phyloP scores from a whole-genome alignment of 2,888 invertebrate species.

The Eumerus sabulonum region DNA sequence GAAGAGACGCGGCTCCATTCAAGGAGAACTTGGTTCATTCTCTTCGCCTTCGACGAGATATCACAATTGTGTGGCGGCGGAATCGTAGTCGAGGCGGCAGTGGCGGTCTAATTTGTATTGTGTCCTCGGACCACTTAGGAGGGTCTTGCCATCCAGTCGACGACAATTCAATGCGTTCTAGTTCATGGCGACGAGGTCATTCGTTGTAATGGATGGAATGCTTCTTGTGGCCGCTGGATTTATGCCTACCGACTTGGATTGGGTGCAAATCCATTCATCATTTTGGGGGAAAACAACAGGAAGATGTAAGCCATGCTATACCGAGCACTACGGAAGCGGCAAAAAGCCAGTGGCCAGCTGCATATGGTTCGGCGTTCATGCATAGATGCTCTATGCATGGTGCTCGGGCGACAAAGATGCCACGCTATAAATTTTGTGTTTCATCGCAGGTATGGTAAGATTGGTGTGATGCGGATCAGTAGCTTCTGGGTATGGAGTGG shows the following conservation, averaged over 20 bases:
- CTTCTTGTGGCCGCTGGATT: constrained; percentile 41
- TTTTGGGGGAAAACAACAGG: constrained; percentile 37
- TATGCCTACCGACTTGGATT: constrained; percentile 42
- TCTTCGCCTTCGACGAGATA: constrained; percentile 30
- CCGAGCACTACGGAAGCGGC: constrained; percentile 28
- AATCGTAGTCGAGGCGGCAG: constrained; percentile 22
- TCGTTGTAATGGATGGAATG: constrained; percentile 21
- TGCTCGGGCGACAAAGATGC: constrained; percentile 48
- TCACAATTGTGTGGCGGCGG: constrained; percentile 39
- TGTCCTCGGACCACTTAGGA: constrained; percentile 61
- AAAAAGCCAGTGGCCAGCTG: constrained; percentile 37
- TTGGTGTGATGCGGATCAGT: constrained; percentile 2
- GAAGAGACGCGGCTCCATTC: constrained; percentile 57
- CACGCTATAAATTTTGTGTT: constrained; percentile 59
- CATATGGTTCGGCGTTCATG: background rate
- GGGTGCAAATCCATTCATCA: constrained; percentile 69
- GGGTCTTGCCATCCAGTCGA: constrained; percentile 24
- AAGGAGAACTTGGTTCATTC: constrained; percentile 25
- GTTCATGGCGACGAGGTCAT: constrained; percentile 57
- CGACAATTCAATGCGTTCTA: constrained; percentile 55
- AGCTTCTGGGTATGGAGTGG: constrained; percentile 19
- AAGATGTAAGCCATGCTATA: constrained; percentile 33
- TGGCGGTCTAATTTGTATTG: constrained; percentile 66
- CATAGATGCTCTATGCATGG: background rate
- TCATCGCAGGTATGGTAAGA: constrained; percentile 29